These are phyloP conservation scores for Coregonus clupeaformis DNA, from an alignment of 2,113 vertebrate species.

Conservation along the genomic window DNA sequence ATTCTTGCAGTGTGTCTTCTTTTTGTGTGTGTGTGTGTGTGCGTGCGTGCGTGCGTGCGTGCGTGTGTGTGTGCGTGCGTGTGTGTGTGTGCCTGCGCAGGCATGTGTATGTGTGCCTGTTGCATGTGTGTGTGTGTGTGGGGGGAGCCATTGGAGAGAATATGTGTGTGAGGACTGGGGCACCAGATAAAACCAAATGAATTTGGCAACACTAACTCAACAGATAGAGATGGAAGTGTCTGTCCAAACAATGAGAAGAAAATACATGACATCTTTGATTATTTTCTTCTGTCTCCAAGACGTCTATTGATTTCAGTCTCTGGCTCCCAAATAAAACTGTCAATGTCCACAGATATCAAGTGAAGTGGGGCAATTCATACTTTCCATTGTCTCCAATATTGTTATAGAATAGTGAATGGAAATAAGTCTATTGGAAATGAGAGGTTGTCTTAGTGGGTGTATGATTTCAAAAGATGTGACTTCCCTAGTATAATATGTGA, in stretches of 20 bases:
- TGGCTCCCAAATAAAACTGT: slow-evolving; percentile 69
- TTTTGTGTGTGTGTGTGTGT: neutral
- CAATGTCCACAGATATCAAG: slow-evolving; percentile 62
- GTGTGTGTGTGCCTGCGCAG: too few relatives aligned
- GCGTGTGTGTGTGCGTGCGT: neutral
- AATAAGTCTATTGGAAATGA: slow-evolving; percentile 23
- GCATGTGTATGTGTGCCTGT: too few relatives aligned
- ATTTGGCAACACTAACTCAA: slow-evolving; percentile 61
- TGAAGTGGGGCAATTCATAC: slow-evolving; percentile 60
- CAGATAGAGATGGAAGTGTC: slow-evolving; percentile 59
- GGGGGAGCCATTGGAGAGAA: too few relatives aligned
- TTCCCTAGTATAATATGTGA: too few relatives aligned
- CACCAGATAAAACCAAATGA: slow-evolving; percentile 72
- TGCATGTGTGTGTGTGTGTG: neutral
- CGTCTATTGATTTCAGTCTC: slow-evolving; percentile 68
- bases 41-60: too few relatives aligned
- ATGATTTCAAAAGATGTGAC: neutral
- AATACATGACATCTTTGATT: slow-evolving; percentile 41
- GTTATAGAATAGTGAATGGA: slow-evolving; percentile 15
- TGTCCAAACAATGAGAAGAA: slow-evolving; percentile 66
- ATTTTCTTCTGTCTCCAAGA: slow-evolving; percentile 58
- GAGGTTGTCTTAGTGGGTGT: too few relatives aligned
- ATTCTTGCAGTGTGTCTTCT: neutral
- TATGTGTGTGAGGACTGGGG: slow-evolving; percentile 39
- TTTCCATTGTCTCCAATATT: slow-evolving; percentile 44